Evolutionary conservation across 2,797 vertebrate species (phyloP), one percentile per base, ranked within the genome.

Genomic region (Channallabes apus): DNA sequence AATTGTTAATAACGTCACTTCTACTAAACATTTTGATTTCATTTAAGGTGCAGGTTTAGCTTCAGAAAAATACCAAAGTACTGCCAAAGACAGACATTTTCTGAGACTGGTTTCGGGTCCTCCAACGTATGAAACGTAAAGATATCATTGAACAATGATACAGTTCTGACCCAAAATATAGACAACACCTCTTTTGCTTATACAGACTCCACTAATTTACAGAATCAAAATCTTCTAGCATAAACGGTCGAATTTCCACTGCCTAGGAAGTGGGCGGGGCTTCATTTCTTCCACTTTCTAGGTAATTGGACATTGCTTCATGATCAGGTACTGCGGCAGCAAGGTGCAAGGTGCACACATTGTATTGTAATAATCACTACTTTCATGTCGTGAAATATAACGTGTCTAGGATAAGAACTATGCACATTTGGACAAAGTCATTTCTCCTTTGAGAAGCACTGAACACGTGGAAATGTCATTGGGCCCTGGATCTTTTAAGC

Each of bases 401-500:
- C 24, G 76, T n/a, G 58, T 61, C 56, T 61, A 32, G 58, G 29
- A 41, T 38, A 38, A 61, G 58, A 61, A 11, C 22, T 38, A 38
- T 59, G 56, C 29, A 38, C 56, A 24, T 77, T 77, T 32, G 5
- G 76, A 78, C 51, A 58, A 56, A 76, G 29, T 38, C 0, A 62
- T 61, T 78, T 61, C 54, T 61, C 38, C 18, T 80, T 65, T 80
- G 18, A 17, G n/a, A 67, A 51, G n/a, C 79, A 22, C 3, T 51
- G 79, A 65, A 67, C 24, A 80, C 54, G 62, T 29, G 15, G 62
- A 67, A 80, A 54, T 65, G 61, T 46, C 61, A 65, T 29, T 46
- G 14, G 59, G 77, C 15, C 15, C 77, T 67, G 80, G 27, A 56
- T 56, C 80, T 82, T 59, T 24, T 69, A 32, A 69, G 32, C 5